Evolutionary conservation across 2,888 invertebrate species (phyloP).

Genomic region (Xanthorhoe spadicearia): DNA sequence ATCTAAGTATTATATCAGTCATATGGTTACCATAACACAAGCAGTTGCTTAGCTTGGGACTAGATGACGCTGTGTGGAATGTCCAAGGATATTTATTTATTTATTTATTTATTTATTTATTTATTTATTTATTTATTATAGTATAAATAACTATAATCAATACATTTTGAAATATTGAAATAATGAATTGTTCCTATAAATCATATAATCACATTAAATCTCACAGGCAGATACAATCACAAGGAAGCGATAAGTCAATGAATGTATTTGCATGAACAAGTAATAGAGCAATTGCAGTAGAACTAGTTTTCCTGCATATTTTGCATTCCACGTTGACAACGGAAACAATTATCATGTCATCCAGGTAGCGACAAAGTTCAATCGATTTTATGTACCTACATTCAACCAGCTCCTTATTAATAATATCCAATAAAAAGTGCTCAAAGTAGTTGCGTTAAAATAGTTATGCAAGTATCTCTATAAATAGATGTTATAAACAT

Average conservation of each 20-base stretch:
- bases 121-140: no score
- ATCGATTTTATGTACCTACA: not conserved
- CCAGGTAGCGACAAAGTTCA: constrained; percentile 5
- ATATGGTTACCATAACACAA: no score
- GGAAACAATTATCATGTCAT: constrained; percentile 27
- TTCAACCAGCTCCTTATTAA: not conserved
- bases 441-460: constrained; percentile 2
- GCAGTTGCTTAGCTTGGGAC: no score
- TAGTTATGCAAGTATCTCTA: constrained; percentile 11
- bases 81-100: no score
- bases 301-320: constrained; percentile 39
- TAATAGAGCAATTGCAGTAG: constrained; percentile 24
- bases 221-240: constrained; percentile 6
- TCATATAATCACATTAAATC: constrained; percentile 43
- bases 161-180: not conserved
- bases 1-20: no score
- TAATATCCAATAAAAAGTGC: not conserved
- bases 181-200: not conserved
- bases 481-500: constrained; percentile 20
- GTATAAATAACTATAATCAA: not conserved
- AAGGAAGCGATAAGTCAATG: constrained; percentile 22
- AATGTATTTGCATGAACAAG: constrained; percentile 33
- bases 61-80: no score
- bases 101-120: no score
- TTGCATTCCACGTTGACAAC: constrained; percentile 33